phyloP scores from a whole-genome alignment of 2,113 vertebrate species.

The Sylvia atricapilla region DNA sequence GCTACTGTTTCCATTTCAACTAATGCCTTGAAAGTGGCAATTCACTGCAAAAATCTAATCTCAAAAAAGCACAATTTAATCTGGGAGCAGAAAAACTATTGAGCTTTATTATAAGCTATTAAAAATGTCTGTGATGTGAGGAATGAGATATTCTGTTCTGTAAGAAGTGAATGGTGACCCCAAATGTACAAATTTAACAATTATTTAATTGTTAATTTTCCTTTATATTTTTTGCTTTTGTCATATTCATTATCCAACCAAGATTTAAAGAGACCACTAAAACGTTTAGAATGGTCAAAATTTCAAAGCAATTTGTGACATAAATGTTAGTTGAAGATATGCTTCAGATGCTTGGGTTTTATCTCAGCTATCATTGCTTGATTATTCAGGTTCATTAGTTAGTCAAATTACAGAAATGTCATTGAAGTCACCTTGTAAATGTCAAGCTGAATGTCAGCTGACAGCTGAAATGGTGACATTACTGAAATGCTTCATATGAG shows the following conservation, averaged over 20 bases:
- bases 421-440: slow-evolving; percentile 36
- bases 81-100: not conserved
- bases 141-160: not conserved
- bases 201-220: not conserved
- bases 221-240: not conserved
- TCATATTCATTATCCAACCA: not conserved
- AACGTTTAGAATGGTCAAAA: not conserved
- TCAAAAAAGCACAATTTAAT: not conserved
- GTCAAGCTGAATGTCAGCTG: slow-evolving; percentile 30
- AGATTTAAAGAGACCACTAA: not conserved
- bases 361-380: not conserved
- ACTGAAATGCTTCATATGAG: not conserved
- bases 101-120: not conserved
- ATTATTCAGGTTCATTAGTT: slow-evolving; percentile 30
- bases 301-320: not conserved
- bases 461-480: not conserved
- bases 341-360: not conserved
- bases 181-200: not conserved
- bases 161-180: not conserved
- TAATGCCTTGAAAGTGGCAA: not conserved
- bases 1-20: not conserved
- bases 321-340: not conserved
- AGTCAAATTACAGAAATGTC: slow-evolving; percentile 16
- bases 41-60: not conserved
- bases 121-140: not conserved